Evolutionary conservation across 2,888 invertebrate genomes (phyloP), one percentile per base, ranked within the genome.

Genomic region (Gonocerus acuteangulatus): DNA sequence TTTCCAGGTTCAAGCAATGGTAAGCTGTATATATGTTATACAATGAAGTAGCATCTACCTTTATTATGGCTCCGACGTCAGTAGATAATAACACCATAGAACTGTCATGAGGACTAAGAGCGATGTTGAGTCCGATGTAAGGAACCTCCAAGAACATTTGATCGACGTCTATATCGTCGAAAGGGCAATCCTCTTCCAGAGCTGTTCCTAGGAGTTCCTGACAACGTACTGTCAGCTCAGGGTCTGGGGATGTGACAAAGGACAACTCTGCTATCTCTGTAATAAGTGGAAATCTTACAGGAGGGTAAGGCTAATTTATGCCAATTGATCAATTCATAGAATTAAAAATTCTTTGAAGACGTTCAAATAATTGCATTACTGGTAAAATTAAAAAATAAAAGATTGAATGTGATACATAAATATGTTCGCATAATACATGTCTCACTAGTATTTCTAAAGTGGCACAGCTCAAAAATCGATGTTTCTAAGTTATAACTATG

Each of bases 191-290:
- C n/a, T 36, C 36, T 4, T 42, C 54, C n/a, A n/a, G 3, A 9
- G n/a, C n/a, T n/a, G 13, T 3, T 6, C 39, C 39, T 1, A 54
- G 42, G 6, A 54, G 2, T 4, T 54, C 9, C 22, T 54, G 54
- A 3, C 18, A 54, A 22, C 42, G 21, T 1, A 54, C 39, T 2
- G 32, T 54, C n/a, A 54, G 2, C 39, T 54, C 54, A 2, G 39
- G 39, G 11, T 54, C 54, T 15, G 64, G 64, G n/a, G 57, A 36
- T 13, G 32, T 42, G 6, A 36, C 45, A 18, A 58, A 61, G 15
- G 47, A 45, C 42, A 64, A 39, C 19, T 32, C 45, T 4, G 57
- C 59, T 21, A 64, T 45, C 36, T 63, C 63, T 63, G 34, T 11
- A 59, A 59, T 16, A 44, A 21, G 22, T 13, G 19, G 49, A 18